Evolutionary conservation across 1,140 invertebrate species (phyloP), one percentile per base, ranked within the genome.

Genomic region (Megalonaias nervosa): DNA sequence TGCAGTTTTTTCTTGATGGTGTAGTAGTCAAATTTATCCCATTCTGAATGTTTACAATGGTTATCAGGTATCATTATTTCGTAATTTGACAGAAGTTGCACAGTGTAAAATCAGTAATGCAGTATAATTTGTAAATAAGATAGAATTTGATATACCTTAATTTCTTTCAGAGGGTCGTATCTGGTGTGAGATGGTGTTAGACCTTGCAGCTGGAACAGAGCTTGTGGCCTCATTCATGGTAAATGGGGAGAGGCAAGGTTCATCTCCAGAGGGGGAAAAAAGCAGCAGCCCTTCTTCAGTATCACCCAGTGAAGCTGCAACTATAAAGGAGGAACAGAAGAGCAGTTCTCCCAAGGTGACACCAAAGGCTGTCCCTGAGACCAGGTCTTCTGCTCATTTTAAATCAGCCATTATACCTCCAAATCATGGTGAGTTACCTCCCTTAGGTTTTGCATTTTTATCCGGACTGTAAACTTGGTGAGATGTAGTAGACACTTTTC

Each of bases 131-230:
- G 12, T 31, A n/a, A 31, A 21, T 14, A 12, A 67, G 14, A 38
- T 6, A 19, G 31, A 38, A 67, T 21, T 67, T 48, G 19, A n/a
- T 48, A 9, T 21, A 15, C 2, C 31, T 71, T 60, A 67, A 67
- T 80, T 71, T 80, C 64, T 67, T 78, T 82, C 78, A 91, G 87
- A 85, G 68, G 87, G 79, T 82, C 89, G 80, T 89, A 91, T 90
- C 62, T 87, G 88, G 87, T 87, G 87, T 84, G 84, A 90, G 82
- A 75, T 89, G 58, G 79, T 85, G 5, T 71, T 82, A 23, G 86
- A 89, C 62, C 62, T 89, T 5, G 77, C 81, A 16, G 65, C 80
- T 56, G 85, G 84, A 23, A 82, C 81, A 19, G 85, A 88, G 77
- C 72, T 89, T n/a, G 59, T 87, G 59, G 87, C 85, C 9, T 83